Conservation (phyloP, 2,113 vertebrate species). For the Malurus alboscapulatus region DNA sequence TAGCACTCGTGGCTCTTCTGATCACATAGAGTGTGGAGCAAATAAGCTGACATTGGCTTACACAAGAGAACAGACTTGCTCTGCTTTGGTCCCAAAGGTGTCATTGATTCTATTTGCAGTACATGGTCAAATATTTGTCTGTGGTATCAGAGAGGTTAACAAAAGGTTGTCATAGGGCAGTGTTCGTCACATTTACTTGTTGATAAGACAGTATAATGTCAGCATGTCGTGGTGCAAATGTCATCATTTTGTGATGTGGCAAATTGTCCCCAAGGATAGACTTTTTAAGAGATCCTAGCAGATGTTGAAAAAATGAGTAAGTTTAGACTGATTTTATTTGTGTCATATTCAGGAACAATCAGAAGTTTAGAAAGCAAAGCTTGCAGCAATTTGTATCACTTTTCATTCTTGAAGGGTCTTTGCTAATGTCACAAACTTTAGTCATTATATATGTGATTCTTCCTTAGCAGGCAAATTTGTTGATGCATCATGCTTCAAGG, state of each 20-base stretch:
- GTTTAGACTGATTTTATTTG: constrained; percentile 11
- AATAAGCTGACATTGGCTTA: background rate
- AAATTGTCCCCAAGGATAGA: background rate
- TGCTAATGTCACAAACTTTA: constrained; percentile 21
- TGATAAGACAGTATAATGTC: background rate
- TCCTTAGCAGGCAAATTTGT: background rate
- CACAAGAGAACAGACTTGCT: background rate
- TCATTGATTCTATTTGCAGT: background rate
- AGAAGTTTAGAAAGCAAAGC: constrained; percentile 13
- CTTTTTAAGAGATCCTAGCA: background rate
- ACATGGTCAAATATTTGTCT: background rate
- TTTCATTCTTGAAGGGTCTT: constrained; percentile 24
- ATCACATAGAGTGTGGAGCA: background rate
- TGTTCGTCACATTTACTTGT: constrained; percentile 19
- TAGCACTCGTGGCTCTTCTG: background rate
- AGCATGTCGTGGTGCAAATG: background rate
- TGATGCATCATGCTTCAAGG: background rate
- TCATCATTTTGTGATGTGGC: constrained; percentile 10
- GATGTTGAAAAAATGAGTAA: background rate
- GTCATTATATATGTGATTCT: background rate
- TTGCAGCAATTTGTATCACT: constrained; percentile 17
- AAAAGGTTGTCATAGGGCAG: background rate
- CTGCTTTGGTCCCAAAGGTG: background rate
- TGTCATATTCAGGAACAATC: background rate
- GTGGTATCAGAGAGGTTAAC: background rate